phyloP scores from a whole-genome alignment of 2,113 vertebrate species.

The Vulpes lagopus region DNA sequence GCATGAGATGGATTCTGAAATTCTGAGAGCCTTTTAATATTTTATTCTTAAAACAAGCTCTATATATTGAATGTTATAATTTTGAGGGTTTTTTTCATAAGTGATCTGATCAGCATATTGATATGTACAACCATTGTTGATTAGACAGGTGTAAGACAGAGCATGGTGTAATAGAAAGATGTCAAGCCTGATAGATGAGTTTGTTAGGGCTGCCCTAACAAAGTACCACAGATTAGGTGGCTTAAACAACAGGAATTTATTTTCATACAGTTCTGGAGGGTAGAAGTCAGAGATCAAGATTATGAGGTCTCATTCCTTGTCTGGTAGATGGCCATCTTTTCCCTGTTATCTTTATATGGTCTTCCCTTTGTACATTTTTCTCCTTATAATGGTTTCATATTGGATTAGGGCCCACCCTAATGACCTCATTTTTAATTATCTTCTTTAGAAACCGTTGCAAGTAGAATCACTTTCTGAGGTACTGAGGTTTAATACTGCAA shows the following conservation, averaged over 20 bases:
- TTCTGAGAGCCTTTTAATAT: background rate
- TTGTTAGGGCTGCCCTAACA: background rate
- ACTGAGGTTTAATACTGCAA: background rate
- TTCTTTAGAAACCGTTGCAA: background rate
- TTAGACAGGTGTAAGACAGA: background rate
- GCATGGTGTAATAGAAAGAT: background rate
- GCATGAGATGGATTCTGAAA: background rate
- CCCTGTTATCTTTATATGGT: accelerated
- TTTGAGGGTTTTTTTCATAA: background rate
- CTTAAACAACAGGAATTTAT: background rate
- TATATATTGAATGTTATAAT: background rate
- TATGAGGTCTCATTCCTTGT: background rate
- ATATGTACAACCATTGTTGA: background rate
- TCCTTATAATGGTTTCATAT: background rate
- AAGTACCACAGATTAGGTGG: background rate
- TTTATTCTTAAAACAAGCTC: slow-evolving; percentile 40
- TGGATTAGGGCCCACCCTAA: background rate
- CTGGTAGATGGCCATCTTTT: background rate
- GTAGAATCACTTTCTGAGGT: background rate
- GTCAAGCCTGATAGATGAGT: background rate
- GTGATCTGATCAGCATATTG: background rate
- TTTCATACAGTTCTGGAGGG: background rate
- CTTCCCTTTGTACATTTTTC: background rate
- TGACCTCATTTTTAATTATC: background rate
- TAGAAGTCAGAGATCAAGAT: background rate